These are phyloP conservation scores for Cecropterus lyciades DNA, from an alignment of 1,140 invertebrate genomes.

Conservation along the genomic window DNA sequence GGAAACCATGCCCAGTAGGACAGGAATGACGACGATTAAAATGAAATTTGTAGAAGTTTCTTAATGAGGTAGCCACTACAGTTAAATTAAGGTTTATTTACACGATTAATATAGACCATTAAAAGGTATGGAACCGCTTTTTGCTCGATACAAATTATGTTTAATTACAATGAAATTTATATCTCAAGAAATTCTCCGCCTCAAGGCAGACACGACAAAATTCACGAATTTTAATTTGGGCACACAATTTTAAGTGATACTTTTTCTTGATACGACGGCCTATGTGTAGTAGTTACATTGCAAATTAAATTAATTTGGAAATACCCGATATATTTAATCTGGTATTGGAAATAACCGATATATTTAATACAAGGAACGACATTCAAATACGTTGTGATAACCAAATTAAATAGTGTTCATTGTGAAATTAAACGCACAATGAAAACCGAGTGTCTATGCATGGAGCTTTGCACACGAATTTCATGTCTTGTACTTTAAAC, in stretches of 20 bases:
- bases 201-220: conserved; percentile 58
- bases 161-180: conserved; percentile 56
- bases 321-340: neutral
- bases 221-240: conserved; percentile 80
- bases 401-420: no score
- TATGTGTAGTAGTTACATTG: conserved; percentile 39
- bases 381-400: no score
- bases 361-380: no score
- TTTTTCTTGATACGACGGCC: conserved; percentile 58
- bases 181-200: conserved; percentile 44
- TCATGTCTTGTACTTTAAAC: no score
- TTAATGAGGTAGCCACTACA: conserved; percentile 43
- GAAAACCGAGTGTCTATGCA: no score
- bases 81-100: conserved; percentile 38
- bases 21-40: no score
- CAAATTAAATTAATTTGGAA: conserved; percentile 12
- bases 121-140: conserved; percentile 30
- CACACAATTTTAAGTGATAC: conserved; percentile 69
- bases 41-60: conserved; percentile 14
- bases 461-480: no score
- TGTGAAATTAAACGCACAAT: no score
- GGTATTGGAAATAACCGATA: no score
- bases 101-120: conserved; percentile 26
- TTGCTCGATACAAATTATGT: conserved; percentile 54
- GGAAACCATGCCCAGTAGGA: no score